Evolutionary conservation across 2,797 vertebrate species (phyloP), one percentile per base, ranked within the genome.

Genomic region (Chrosomus eos): DNA sequence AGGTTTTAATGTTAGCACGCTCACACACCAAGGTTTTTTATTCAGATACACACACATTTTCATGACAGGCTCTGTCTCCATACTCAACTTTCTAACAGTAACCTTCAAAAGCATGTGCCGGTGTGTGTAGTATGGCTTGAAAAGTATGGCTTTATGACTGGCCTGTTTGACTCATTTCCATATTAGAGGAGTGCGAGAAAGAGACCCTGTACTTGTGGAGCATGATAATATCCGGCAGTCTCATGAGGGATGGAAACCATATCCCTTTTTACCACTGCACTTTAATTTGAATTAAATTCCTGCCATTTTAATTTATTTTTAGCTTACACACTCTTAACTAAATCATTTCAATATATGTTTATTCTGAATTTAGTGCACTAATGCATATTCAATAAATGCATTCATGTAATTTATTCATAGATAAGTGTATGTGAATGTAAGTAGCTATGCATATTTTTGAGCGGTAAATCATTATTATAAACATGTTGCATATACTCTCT

Each of bases 91-190:
- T 86, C 85, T 76, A 78, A 31, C 64, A 68, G 60, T 86, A 83
- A 87, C 73, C 88, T 89, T 89, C 84, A 83, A 55, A 68, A 26
- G 78, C 81, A 55, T 40, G 38, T 28, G 45, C 62, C 60, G 43
- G 45, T 60, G 82, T 86, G 55, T 78, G 80, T 83, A 87, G 66
- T 72, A n/a, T n/a, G n/a, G n/a, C n/a, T 80, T 71, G 23, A 62
- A 60, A 72, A 51, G 76, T n/a, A 33, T 64, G 67, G 80, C 88
- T 93, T 90, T 90, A 90, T 76, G 28, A 84, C 73, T 43, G 85
- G 92, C 86, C 90, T 90, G 89, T 92, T 89, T 87, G 83, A 64
- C 75, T 85, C n/a, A 92, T 94, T 93, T 94, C 88, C 92, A 92
- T 93, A 91, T 84, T 85, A 89, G 83, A 87, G 85, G 78, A 78